These are phyloP conservation scores for Mnemiopsis leidyi DNA, from an alignment of 37 sponge, comb jelly and placozoan species.

Conservation along the genomic window DNA sequence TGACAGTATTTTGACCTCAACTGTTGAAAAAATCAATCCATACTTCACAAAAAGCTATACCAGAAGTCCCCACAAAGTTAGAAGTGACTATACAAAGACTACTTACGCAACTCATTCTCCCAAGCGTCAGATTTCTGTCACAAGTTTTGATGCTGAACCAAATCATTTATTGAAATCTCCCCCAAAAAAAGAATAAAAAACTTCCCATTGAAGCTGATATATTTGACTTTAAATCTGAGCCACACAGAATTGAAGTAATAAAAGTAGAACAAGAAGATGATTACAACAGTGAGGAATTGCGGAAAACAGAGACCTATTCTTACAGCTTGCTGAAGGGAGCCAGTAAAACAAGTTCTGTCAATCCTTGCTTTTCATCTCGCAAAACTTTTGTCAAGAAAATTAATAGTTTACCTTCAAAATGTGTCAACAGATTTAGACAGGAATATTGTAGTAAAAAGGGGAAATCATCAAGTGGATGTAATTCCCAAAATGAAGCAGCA, in stretches of 20 bases:
- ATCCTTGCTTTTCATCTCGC: constrained; percentile 54
- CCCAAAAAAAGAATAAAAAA: constrained; percentile 9
- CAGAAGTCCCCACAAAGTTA: background rate
- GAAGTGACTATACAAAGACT: background rate
- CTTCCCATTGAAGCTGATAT: constrained; percentile 49
- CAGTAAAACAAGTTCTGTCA: constrained; percentile 63
- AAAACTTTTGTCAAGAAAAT: constrained; percentile 53
- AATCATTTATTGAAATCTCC: background rate
- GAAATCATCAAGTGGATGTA: background rate
- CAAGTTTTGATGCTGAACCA: background rate
- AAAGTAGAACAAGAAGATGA: constrained; percentile 26
- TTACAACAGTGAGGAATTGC: background rate
- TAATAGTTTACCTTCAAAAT: background rate
- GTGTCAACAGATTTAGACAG: background rate
- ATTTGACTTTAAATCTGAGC: constrained; percentile 42
- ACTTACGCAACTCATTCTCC: background rate
- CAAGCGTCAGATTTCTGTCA: background rate
- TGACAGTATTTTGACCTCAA: constrained; percentile 23
- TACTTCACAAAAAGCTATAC: constrained; percentile 59
- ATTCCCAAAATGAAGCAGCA: background rate
- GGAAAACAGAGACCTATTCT: constrained; percentile 47
- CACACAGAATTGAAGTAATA: background rate
- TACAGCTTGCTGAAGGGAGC: constrained; percentile 57
- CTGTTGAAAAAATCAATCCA: constrained; percentile 48
- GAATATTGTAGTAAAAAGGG: background rate